Evolutionary conservation across 2,113 vertebrate genomes (phyloP).

Genomic region (Anser brachyrhynchus): DNA sequence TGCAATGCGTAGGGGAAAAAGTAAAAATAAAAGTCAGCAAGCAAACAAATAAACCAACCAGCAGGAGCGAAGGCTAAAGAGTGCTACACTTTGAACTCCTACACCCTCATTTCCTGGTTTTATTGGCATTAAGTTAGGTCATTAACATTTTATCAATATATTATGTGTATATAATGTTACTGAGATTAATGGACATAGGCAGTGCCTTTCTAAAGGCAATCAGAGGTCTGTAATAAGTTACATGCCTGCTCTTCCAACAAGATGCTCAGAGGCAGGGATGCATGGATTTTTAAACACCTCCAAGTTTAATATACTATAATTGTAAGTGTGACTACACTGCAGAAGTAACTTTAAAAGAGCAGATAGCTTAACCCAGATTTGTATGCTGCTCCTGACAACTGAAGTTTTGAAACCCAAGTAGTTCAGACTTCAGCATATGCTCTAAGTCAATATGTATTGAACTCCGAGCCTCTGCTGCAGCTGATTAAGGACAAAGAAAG

Average conservation of each 20-base stretch:
- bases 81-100: slow-evolving; percentile 49
- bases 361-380: slow-evolving; percentile 39
- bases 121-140: slow-evolving; percentile 58
- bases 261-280: not conserved
- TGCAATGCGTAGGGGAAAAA: not conserved
- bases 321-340: slow-evolving; percentile 18
- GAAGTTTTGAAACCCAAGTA: slow-evolving; percentile 50
- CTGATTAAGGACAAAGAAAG: slow-evolving; percentile 36
- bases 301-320: slow-evolving; percentile 23
- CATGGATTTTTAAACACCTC: slow-evolving; percentile 53
- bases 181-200: slow-evolving; percentile 58
- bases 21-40: not conserved
- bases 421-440: slow-evolving; percentile 49
- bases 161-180: slow-evolving; percentile 57
- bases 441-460: slow-evolving; percentile 59
- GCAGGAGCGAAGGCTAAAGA: slow-evolving; percentile 23
- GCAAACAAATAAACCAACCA: slow-evolving; percentile 43
- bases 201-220: slow-evolving; percentile 15
- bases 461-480: slow-evolving; percentile 43
- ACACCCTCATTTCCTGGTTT: slow-evolving; percentile 54
- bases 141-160: slow-evolving; percentile 68
- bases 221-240: slow-evolving; percentile 28
- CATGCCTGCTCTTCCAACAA: slow-evolving; percentile 25
- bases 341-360: slow-evolving; percentile 37
- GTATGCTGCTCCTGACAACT: slow-evolving; percentile 26